These are phyloP conservation scores for Nomada fabriciana DNA, from an alignment of 2,888 invertebrate species.

Conservation along the genomic window DNA sequence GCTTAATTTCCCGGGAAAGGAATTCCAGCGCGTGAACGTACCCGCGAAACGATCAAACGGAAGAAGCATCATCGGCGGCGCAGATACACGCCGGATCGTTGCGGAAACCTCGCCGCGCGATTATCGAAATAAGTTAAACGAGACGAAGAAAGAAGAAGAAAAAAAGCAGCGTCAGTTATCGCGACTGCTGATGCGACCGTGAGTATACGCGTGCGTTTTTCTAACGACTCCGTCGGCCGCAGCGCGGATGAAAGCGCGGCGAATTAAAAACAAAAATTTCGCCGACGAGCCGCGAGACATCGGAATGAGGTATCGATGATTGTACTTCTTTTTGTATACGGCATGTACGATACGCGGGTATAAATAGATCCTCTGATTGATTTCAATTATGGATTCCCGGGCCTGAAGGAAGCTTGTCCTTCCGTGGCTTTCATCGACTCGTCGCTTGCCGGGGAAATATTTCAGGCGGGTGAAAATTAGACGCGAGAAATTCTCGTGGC, in stretches of 20 bases:
- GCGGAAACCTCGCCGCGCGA: conserved; percentile 20
- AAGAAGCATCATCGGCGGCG: conserved; percentile 10
- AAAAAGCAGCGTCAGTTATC: conserved; percentile 64
- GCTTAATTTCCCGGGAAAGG: conserved; percentile 71
- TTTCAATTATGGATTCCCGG: conserved; percentile 46
- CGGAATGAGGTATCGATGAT: conserved; percentile 54
- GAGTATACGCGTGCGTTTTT: conserved; percentile 31
- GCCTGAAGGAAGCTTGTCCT: conserved; percentile 17
- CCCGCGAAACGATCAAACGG: conserved; percentile 39
- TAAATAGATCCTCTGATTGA: conserved; percentile 54
- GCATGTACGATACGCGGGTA: conserved; percentile 10
- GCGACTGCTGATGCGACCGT: conserved; percentile 43
- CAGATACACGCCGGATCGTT: neutral
- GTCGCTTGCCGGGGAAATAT: neutral
- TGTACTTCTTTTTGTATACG: conserved; percentile 33
- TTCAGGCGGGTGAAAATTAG: neutral
- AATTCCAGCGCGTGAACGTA: conserved; percentile 60
- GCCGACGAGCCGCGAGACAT: conserved; percentile 37
- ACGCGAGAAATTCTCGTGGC: neutral
- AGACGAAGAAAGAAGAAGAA: conserved; percentile 41
- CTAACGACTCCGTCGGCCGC: conserved; percentile 31
- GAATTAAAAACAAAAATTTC: conserved; percentile 34
- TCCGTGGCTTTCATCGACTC: conserved; percentile 16
- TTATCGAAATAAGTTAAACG: conserved; percentile 61
- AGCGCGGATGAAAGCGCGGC: conserved; percentile 27